Conservation (phyloP, 2,797 vertebrate genomes). For the Brotula barbata region DNA sequence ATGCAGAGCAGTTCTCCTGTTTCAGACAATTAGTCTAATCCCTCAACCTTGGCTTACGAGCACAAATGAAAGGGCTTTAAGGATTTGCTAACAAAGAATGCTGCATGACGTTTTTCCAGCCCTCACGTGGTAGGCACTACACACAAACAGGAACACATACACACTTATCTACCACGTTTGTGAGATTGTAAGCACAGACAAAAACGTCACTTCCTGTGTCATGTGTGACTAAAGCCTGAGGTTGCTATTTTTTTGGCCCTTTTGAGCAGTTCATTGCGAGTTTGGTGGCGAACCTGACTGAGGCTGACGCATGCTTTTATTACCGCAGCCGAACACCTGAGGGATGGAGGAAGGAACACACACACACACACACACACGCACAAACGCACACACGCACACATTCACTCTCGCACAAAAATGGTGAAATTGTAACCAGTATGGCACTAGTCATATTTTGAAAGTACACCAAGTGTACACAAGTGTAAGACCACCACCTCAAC, state of each 20-base stretch:
- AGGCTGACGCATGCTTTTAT: conserved; percentile 60
- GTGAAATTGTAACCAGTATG: conserved; percentile 32
- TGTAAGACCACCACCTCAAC: conserved; percentile 49
- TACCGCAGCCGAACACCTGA: conserved; percentile 63
- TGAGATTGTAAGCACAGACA: conserved; percentile 1
- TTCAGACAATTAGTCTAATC: conserved; percentile 74
- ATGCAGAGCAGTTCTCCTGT: conserved; percentile 58
- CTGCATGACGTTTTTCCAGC: conserved; percentile 53
- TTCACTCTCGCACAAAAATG: conserved; percentile 9
- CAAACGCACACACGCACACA: conserved; percentile 18
- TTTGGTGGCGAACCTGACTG: conserved; percentile 49
- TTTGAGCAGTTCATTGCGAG: conserved; percentile 46
- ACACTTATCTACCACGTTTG: background rate
- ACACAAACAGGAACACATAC: conserved; percentile 11
- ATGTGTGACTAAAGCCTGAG: conserved; percentile 36
- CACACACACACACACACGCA: conserved; percentile 12
- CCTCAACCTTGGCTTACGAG: conserved; percentile 66
- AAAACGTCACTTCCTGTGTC: conserved; percentile 44
- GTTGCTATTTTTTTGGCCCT: conserved; percentile 11
- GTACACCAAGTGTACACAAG: conserved; percentile 17
- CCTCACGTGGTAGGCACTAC: conserved; percentile 44
- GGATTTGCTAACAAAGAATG: conserved; percentile 73
- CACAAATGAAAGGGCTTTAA: conserved; percentile 70
- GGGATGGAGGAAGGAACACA: conserved; percentile 37
- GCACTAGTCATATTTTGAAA: conserved; percentile 30